Percentiles rank a stretch among this genome's conserved stretches.
Conservation (phyloP, 2,888 invertebrate genomes). For the Lissonota sp. region DNA sequence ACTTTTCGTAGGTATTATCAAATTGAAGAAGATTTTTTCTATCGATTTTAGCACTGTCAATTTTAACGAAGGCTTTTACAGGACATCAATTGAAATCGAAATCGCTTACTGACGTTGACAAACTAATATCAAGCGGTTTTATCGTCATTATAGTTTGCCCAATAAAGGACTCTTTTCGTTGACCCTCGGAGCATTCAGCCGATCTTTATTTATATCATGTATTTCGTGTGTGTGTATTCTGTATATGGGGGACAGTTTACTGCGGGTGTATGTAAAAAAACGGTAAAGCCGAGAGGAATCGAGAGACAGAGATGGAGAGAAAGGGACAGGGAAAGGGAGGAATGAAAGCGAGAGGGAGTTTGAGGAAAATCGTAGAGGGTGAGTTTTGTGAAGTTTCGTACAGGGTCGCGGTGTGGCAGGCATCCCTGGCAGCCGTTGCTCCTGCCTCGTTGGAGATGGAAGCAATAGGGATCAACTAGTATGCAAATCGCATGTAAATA, state of each 20-base stretch:
- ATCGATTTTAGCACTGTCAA: not conserved
- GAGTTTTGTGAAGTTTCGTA: conserved; percentile 52
- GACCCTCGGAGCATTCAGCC: conserved; percentile 23
- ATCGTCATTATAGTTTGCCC: conserved; percentile 20
- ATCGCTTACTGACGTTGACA: not conserved
- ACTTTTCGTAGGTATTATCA: not conserved
- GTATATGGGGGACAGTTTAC: conserved; percentile 39
- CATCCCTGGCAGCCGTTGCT: conserved; percentile 75
- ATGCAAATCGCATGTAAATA: conserved; percentile 84
- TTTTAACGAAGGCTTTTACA: not conserved
- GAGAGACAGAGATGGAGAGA: conserved; percentile 36
- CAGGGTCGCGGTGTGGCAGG: conserved; percentile 68
- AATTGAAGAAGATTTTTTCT: not conserved
- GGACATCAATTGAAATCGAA: not conserved
- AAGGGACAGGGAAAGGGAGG: conserved; percentile 23
- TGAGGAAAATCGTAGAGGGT: conserved; percentile 62
- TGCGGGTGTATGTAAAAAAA: conserved; percentile 50
- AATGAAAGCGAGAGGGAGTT: conserved; percentile 53
- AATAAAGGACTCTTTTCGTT: conserved; percentile 30
- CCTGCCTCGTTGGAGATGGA: conserved; percentile 83
- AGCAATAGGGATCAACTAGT: conserved; percentile 84
- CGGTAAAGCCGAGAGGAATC: conserved; percentile 50
- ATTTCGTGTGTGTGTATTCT: conserved; percentile 30
- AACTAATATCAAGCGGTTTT: not conserved
- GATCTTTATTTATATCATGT: conserved; percentile 21